Conservation (phyloP, 64 coral and sea anemone genomes). For the Platygyra sinensis region DNA sequence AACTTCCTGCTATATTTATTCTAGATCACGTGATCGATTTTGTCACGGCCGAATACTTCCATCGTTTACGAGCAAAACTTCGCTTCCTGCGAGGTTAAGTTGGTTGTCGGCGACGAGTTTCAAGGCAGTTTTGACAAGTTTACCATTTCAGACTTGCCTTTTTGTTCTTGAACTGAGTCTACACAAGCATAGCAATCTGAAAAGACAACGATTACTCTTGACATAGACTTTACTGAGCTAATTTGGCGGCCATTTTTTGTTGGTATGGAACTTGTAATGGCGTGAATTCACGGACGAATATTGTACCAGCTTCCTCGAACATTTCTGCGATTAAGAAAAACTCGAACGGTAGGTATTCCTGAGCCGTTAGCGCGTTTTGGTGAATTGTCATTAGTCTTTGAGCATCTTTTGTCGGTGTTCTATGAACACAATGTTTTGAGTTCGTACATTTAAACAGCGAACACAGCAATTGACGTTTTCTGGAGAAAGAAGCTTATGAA, state of each 20-base stretch:
- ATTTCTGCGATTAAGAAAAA: background rate
- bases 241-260: constrained; percentile 19
- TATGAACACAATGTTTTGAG: background rate
- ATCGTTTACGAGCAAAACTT: background rate
- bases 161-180: background rate
- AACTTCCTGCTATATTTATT: constrained; percentile 18
- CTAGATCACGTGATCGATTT: constrained; percentile 21
- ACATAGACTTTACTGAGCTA: background rate
- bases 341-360: background rate
- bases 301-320: background rate
- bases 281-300: constrained; percentile 33
- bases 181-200: background rate
- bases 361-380: background rate
- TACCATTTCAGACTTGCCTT: background rate
- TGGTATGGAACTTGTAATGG: constrained; percentile 2
- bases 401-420: background rate
- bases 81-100: constrained; percentile 27
- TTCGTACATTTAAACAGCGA: background rate
- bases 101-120: background rate
- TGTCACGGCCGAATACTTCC: constrained; percentile 44
- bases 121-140: background rate
- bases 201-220: background rate
- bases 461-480: background rate
- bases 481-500: background rate
- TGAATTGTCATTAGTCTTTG: background rate